Percentiles rank a stretch among this genome's conserved stretches.
These are phyloP conservation scores for Polypterus senegalus DNA, from an alignment of 2,113 vertebrate genomes.

Conservation along the genomic window DNA sequence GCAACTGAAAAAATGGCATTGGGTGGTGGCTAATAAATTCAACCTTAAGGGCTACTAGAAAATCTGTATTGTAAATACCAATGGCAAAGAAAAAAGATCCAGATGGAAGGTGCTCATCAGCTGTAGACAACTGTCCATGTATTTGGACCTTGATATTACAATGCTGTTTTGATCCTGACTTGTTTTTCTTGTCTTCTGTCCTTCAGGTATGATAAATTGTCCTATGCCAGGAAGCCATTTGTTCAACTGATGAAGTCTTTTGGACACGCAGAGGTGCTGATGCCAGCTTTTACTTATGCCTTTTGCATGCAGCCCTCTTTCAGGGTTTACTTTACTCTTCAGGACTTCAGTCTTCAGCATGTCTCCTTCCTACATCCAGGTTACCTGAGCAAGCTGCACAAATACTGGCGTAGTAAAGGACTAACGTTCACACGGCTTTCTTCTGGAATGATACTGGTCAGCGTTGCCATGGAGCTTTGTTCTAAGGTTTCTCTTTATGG, in stretches of 20 bases:
- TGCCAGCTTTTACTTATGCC: slow-evolving; percentile 76
- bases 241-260: slow-evolving; percentile 58
- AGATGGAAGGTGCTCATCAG: no score
- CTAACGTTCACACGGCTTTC: slow-evolving; percentile 63
- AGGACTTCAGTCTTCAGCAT: slow-evolving; percentile 55
- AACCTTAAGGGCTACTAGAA: no score
- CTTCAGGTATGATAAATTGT: slow-evolving; percentile 65
- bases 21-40: no score
- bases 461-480: slow-evolving; percentile 76
- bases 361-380: slow-evolving; percentile 72
- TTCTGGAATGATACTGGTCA: slow-evolving; percentile 76
- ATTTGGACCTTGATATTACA: no score
- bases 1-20: no score
- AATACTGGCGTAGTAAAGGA: slow-evolving; percentile 74
- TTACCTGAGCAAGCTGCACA: slow-evolving; percentile 62
- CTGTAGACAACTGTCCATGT: no score
- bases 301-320: slow-evolving; percentile 68
- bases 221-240: slow-evolving; percentile 57
- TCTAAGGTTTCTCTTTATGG: slow-evolving; percentile 74
- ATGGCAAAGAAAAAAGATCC: no score
- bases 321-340: slow-evolving; percentile 61
- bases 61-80: no score
- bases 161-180: slow-evolving; percentile 3
- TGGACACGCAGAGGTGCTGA: slow-evolving; percentile 56
- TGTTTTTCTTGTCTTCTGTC: not conserved